Percentiles rank a stretch among this genome's conserved stretches.
These are phyloP conservation scores for Dryobates pubescens DNA, from an alignment of 2,797 vertebrate species.

Conservation along the genomic window DNA sequence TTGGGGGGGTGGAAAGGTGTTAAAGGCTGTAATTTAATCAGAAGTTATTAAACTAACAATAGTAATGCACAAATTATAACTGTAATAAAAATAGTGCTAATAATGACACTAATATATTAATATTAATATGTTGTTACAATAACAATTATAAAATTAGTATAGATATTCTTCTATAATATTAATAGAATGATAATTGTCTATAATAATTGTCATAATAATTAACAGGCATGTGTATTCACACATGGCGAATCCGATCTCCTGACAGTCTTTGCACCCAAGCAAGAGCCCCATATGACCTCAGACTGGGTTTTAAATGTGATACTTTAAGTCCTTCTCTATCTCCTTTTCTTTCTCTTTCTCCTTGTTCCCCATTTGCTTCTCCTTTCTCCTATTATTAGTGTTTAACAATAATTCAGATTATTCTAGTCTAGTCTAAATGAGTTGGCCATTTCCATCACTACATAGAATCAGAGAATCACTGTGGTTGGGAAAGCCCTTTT, in stretches of 20 bases:
- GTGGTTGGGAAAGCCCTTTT: too few species aligned
- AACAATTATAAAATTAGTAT: not conserved
- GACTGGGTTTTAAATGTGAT: not conserved
- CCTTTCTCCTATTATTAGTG: too few species aligned
- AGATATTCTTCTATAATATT: not conserved
- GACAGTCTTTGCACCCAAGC: not conserved
- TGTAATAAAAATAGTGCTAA: rapidly evolving
- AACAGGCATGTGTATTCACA: not conserved
- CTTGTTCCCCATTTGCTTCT: not conserved
- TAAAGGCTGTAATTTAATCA: not conserved
- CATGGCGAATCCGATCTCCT: conserved; percentile 1
- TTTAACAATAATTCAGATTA: too few species aligned
- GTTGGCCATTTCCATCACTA: not conserved
- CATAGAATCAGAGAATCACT: not conserved
- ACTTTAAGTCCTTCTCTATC: not conserved
- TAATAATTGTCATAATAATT: not conserved
- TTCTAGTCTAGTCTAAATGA: not conserved
- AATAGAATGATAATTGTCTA: too few species aligned
- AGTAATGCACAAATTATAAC: not conserved
- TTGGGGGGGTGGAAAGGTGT: rapidly evolving
- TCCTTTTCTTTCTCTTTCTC: not conserved
- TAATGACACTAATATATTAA: not conserved
- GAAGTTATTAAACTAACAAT: not conserved
- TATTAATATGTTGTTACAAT: not conserved
- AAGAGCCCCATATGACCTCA: conserved; percentile 10